Conservation (phyloP, 1,140 invertebrate genomes). For the Bradynema listronoti region DNA sequence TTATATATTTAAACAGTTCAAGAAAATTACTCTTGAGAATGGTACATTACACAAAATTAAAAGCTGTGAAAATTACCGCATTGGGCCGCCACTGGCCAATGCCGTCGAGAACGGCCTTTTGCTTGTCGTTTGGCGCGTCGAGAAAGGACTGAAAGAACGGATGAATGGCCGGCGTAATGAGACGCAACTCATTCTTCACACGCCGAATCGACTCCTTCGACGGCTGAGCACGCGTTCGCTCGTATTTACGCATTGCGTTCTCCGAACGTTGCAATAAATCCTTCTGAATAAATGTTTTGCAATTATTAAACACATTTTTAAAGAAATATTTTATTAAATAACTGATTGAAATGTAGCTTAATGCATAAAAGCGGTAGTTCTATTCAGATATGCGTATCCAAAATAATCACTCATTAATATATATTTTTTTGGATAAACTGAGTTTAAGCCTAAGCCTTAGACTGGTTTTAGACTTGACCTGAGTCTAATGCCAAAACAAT, state of each 20-base stretch:
- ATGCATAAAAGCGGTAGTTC: too few relatives aligned
- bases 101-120: constrained; percentile 64
- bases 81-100: constrained; percentile 77
- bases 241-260: constrained; percentile 84
- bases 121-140: background rate
- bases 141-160: constrained; percentile 30
- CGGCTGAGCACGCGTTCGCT: constrained; percentile 74
- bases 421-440: too few relatives aligned
- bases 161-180: constrained; percentile 32
- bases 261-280: constrained; percentile 71
- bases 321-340: too few relatives aligned
- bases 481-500: too few relatives aligned
- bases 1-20: background rate
- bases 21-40: background rate
- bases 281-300: too few relatives aligned
- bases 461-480: too few relatives aligned
- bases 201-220: constrained; percentile 79
- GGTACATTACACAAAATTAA: constrained; percentile 2
- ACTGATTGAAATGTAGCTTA: too few relatives aligned
- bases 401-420: too few relatives aligned
- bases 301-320: too few relatives aligned
- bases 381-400: too few relatives aligned
- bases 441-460: too few relatives aligned
- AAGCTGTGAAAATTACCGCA: constrained; percentile 61
- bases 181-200: constrained; percentile 65